phyloP scores from a whole-genome alignment of 2,888 invertebrate genomes.

The Tetropium fuscum region DNA sequence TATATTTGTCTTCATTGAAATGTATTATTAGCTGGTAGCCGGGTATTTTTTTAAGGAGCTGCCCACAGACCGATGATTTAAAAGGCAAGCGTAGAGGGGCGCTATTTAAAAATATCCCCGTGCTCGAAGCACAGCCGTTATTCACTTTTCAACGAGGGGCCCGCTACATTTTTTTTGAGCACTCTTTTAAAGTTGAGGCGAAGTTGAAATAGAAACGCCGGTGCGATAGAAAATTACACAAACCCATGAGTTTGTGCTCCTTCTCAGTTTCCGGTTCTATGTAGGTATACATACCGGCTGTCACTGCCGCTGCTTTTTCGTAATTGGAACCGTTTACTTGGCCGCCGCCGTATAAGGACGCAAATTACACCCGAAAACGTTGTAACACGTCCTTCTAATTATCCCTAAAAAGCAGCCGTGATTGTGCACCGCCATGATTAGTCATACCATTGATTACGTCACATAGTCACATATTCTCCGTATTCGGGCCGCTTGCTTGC shows the following conservation, averaged over 20 bases:
- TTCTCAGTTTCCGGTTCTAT: conserved; percentile 3
- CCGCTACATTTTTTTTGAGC: too few species aligned
- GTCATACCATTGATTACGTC: conserved; percentile 15
- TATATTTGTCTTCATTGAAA: conserved; percentile 1
- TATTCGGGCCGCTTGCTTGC: conserved; percentile 17
- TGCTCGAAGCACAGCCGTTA: not conserved
- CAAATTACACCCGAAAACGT: not conserved
- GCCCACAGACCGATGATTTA: conserved; percentile 3
- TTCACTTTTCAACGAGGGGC: conserved; percentile 1
- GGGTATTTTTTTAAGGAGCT: not conserved
- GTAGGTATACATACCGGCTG: too few species aligned
- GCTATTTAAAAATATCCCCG: not conserved
- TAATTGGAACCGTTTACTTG: too few species aligned
- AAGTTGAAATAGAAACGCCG: too few species aligned
- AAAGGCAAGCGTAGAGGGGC: not conserved
- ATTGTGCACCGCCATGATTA: conserved; percentile 22
- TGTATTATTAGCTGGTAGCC: conserved; percentile 13
- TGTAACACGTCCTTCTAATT: conserved; percentile 8
- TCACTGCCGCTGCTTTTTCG: too few species aligned
- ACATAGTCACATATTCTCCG: conserved; percentile 21
- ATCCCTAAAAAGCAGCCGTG: conserved; percentile 9
- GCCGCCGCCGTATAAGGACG: not conserved
- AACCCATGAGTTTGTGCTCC: too few species aligned
- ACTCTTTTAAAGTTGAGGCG: too few species aligned
- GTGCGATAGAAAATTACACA: too few species aligned